These are phyloP conservation scores for Tadarida brasiliensis DNA, from an alignment of 2,797 vertebrate genomes.

Conservation along the genomic window DNA sequence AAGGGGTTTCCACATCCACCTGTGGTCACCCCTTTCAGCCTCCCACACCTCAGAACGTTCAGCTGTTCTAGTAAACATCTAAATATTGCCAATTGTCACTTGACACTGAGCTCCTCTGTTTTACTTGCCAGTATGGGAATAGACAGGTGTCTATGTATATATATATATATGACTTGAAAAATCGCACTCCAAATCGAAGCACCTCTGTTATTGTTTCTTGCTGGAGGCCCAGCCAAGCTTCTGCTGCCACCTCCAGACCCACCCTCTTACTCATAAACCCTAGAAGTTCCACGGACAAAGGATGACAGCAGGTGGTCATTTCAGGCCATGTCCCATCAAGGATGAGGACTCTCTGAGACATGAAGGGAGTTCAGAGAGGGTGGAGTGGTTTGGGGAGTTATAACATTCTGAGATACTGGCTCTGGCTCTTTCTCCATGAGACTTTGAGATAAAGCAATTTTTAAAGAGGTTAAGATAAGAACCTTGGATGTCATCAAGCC, in stretches of 20 bases:
- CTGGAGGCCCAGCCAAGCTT: not conserved
- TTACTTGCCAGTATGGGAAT: not conserved
- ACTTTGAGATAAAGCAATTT: slow-evolving; percentile 18
- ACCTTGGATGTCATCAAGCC: not conserved
- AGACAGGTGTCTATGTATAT: not conserved
- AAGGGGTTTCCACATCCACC: not conserved
- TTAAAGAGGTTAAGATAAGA: slow-evolving; percentile 46
- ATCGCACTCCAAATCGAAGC: not conserved
- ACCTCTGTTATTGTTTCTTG: not conserved
- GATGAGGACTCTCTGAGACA: not conserved
- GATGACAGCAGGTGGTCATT: not conserved
- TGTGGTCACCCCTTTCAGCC: not conserved
- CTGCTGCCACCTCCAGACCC: not conserved
- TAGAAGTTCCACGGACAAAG: not conserved
- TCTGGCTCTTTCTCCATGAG: slow-evolving; percentile 8
- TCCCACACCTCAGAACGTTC: not conserved
- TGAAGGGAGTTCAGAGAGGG: not conserved
- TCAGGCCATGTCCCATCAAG: not conserved
- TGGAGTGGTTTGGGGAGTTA: not conserved
- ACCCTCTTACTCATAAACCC: not conserved
- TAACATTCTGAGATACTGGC: not conserved
- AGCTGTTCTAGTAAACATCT: not conserved
- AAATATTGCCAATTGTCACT: not conserved
- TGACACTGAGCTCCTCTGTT: not conserved
- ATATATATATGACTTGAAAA: not conserved